Evolutionary conservation across 92 coral and sea anemone species (phyloP).

Genomic region (Desmophyllum pertusum): DNA sequence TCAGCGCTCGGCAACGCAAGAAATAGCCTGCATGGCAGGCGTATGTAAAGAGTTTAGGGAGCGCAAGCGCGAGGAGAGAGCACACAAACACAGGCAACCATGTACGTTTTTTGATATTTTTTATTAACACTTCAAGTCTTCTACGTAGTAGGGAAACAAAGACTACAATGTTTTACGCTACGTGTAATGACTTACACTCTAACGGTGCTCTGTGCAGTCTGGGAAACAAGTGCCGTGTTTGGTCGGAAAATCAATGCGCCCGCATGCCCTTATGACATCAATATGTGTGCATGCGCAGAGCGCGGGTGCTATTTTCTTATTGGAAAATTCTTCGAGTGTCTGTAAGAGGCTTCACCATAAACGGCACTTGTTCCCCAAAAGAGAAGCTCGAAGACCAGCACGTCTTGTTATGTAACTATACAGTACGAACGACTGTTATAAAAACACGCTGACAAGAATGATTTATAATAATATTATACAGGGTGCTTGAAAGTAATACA

Average conservation of each 20-base stretch:
- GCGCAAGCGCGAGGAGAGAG: too few species aligned
- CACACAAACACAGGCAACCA: too few species aligned
- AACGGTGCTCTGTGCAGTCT: not conserved
- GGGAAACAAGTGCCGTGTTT: not conserved
- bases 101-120: too few species aligned
- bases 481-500: not conserved
- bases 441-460: not conserved
- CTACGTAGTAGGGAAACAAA: not conserved
- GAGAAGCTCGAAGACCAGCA: not conserved
- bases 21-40: too few species aligned
- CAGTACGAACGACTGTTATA: not conserved
- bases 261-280: too few species aligned
- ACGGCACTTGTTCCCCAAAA: not conserved
- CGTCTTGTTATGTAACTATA: not conserved
- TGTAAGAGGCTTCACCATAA: not conserved
- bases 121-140: constrained; percentile 16
- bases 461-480: not conserved
- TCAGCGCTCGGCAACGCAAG: too few species aligned
- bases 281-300: too few species aligned
- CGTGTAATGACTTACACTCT: not conserved
- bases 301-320: not conserved
- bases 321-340: not conserved
- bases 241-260: not conserved
- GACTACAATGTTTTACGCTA: not conserved
- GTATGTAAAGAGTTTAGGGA: too few species aligned